Base-by-base conservation (phyloP, 1,140 invertebrate genomes). In the Formica exsecta region DNA sequence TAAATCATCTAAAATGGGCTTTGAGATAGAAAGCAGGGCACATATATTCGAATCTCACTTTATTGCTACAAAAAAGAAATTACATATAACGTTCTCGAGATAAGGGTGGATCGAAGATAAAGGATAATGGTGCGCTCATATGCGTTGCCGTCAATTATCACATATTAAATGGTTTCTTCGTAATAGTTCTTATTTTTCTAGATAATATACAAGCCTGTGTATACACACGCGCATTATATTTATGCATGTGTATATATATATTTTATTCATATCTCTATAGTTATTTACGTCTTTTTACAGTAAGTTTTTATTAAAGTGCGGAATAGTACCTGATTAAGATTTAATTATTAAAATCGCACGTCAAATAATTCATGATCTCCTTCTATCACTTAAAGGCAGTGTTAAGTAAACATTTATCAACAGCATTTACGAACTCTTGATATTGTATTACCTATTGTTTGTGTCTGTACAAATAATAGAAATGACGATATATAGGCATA, bases 21-120 rank as follows among this genome's bases (percentile, higher is more conserved):
- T 29, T 9, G 9, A n/a, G 19, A n/a, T 6, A 65, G 6, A 65
- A n/a, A 65, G 13, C 6, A 59, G 13, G 9, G 51, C 16, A 36
- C 57, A 38, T 87, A 77, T 85, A 84, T 86, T 86, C 86, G 91
- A 88, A 87, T 86, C 89, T 91, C 68, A 88, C 79, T 93, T 93
- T 93, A 93, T 93, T 93, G 73, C 92, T 93, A 93, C 88, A 88
- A 92, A 92, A 88, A 91, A 91, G 87, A 92, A 92, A 86, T 92
- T 93, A 93, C 92, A 93, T 81, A 87, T 87, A 93, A 86, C 79
- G 87, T 89, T 89, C 65, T 88, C 86, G 89, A 87, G 87, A 73
- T 89, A 91, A 92, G 62, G 88, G 88, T 91, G 88, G 86, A 88
- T 89, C 89, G 86, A 91, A 86, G 87, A 86, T 91, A 88, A 92